A percentile compares a stretch with the other conserved stretches of the same genome.
Conservation (phyloP, 1,140 invertebrate genomes). For the Frieseomelitta varia region DNA sequence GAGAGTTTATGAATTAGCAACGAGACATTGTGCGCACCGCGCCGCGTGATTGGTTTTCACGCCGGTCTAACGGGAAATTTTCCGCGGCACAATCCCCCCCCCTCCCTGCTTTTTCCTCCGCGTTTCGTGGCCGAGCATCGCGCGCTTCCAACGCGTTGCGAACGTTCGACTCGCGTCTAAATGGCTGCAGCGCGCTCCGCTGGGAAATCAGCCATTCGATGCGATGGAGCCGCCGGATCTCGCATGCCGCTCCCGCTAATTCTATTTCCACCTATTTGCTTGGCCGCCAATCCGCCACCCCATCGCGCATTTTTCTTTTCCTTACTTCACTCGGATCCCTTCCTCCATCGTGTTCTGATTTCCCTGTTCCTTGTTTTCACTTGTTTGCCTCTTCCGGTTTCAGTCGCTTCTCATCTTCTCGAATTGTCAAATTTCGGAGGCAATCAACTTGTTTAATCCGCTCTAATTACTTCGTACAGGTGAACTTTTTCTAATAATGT, state of each 20-base stretch:
- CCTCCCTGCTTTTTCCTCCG: too few relatives aligned
- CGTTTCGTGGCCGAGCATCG: too few relatives aligned
- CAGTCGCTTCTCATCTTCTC: too few relatives aligned
- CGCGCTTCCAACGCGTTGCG: too few relatives aligned
- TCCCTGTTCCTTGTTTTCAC: background rate
- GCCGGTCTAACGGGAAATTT: constrained; percentile 14
- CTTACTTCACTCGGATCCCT: background rate
- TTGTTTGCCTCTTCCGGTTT: background rate
- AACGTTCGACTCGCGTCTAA: constrained; percentile 48
- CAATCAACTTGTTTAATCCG: too few relatives aligned
- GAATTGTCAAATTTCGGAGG: too few relatives aligned
- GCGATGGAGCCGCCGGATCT: constrained; percentile 61
- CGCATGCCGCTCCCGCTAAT: constrained; percentile 63
- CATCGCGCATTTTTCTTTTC: background rate
- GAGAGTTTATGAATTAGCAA: constrained; percentile 30
- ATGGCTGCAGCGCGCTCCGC: constrained; percentile 65
- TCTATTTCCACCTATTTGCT: constrained; percentile 66
- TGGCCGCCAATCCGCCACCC: background rate
- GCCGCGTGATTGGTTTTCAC: constrained; percentile 20
- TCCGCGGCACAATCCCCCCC: background rate
- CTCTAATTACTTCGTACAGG: too few relatives aligned
- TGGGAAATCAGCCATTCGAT: constrained; percentile 73
- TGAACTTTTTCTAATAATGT: too few relatives aligned
- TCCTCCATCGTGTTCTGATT: background rate
- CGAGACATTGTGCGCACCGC: constrained; percentile 2